Conservation (phyloP, 2,797 vertebrate species). For the Pseudocheirus occidentalis region DNA sequence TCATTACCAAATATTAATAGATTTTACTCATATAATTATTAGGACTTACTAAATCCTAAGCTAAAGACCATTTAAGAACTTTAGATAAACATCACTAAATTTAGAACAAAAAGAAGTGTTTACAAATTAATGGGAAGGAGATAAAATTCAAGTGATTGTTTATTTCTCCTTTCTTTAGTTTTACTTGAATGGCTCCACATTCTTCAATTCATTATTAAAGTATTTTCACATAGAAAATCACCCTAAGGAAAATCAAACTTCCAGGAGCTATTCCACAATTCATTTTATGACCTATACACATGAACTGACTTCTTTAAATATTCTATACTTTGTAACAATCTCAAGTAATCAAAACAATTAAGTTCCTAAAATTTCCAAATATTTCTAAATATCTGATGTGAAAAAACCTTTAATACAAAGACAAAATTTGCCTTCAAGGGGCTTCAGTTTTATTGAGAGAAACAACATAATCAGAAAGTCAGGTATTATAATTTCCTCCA, state of each 20-base stretch:
- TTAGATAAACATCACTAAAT: not conserved
- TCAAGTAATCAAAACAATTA: not conserved
- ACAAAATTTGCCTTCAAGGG: not conserved
- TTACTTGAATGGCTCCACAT: not conserved
- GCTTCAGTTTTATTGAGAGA: not conserved
- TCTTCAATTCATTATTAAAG: not conserved
- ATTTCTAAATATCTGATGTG: not conserved
- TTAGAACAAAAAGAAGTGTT: not conserved
- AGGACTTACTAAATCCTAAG: not conserved
- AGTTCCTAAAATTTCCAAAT: not conserved
- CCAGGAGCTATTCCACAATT: too few species aligned
- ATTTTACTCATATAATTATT: not conserved
- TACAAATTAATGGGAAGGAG: not conserved
- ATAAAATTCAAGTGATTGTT: not conserved
- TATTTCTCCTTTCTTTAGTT: not conserved
- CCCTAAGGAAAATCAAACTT: not conserved
- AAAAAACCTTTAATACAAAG: not conserved
- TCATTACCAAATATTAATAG: not conserved
- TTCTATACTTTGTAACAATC: not conserved
- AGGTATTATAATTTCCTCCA: not conserved
- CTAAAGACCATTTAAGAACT: not conserved
- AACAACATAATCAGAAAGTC: not conserved
- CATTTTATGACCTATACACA: not conserved
- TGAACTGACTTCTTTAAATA: not conserved
- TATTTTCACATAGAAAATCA: not conserved